These are phyloP conservation scores for Lasioglossum pauxillum DNA, from an alignment of 2,888 invertebrate genomes.

Conservation along the genomic window DNA sequence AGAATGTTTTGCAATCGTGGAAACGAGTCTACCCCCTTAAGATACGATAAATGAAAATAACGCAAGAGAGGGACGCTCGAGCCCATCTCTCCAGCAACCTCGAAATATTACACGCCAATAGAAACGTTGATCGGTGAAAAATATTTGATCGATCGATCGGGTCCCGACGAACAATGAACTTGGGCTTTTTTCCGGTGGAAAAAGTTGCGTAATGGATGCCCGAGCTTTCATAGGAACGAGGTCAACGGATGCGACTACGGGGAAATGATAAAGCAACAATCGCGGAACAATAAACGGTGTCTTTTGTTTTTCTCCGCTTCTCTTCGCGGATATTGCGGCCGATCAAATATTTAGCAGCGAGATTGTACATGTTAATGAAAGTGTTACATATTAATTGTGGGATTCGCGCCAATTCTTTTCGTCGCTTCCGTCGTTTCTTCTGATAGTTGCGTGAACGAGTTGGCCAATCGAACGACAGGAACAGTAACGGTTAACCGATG, in stretches of 20 bases:
- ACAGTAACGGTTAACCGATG: too few species aligned
- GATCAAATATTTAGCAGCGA: neutral
- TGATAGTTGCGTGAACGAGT: neutral
- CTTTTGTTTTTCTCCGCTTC: neutral
- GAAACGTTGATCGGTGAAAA: neutral
- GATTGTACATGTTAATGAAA: neutral
- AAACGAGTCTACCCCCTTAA: neutral
- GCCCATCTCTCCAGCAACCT: neutral
- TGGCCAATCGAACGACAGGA: neutral
- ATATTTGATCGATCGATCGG: neutral
- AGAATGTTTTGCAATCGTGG: too few species aligned
- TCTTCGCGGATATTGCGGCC: neutral
- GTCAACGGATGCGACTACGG: conserved; percentile 2
- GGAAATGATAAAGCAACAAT: conserved; percentile 5
- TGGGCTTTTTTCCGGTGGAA: neutral
- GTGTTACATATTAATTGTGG: neutral
- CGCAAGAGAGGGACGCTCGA: neutral
- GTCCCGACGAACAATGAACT: neutral
- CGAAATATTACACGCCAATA: conserved; percentile 1
- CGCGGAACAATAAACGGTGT: neutral
- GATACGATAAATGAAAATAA: neutral
- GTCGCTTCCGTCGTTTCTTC: neutral
- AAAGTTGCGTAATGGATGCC: conserved; percentile 8
- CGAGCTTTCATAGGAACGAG: neutral
- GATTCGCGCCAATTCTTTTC: neutral